phyloP scores from a whole-genome alignment of 53 echinoderm and acorn worm species.

The Apostichopus leukothele region DNA sequence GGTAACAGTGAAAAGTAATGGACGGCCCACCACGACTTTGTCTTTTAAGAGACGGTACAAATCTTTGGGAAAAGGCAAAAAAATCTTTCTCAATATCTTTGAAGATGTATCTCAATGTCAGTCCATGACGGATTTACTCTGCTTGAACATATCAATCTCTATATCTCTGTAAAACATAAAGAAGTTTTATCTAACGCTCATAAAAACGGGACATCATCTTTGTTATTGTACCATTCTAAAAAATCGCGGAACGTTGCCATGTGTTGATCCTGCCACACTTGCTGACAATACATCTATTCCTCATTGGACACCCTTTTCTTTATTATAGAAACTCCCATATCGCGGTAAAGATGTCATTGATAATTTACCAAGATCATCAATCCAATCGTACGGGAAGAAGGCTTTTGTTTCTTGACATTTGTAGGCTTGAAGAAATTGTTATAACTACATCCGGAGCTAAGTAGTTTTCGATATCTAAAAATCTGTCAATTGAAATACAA shows the following conservation, averaged over 20 bases:
- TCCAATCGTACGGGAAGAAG: conserved; percentile 27
- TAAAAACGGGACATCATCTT: conserved; percentile 59
- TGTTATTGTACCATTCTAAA: conserved; percentile 65
- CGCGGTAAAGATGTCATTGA: neutral
- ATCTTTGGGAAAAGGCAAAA: conserved; percentile 59
- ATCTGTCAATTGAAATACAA: neutral
- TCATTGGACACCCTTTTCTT: conserved; percentile 26
- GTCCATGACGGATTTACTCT: conserved; percentile 47
- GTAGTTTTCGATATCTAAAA: conserved; percentile 34
- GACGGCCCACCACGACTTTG: conserved; percentile 68
- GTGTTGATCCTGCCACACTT: conserved; percentile 46
- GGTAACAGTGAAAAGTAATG: conserved; percentile 55
- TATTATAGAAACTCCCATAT: conserved; percentile 29
- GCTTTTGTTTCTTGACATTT: conserved; percentile 27
- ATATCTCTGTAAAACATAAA: conserved; percentile 38
- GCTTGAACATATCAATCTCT: conserved; percentile 53
- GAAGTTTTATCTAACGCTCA: conserved; percentile 63
- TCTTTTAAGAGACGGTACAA: conserved; percentile 48
- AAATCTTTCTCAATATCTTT: conserved; percentile 17
- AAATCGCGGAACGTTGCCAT: conserved; percentile 52
- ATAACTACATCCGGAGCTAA: neutral
- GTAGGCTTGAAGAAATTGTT: neutral
- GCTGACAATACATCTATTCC: conserved; percentile 47
- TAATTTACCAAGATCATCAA: conserved; percentile 32
- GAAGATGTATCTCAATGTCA: conserved; percentile 65